Base-by-base conservation (phyloP, 92 coral and sea anemone genomes). In the Paramuricea clavata region DNA sequence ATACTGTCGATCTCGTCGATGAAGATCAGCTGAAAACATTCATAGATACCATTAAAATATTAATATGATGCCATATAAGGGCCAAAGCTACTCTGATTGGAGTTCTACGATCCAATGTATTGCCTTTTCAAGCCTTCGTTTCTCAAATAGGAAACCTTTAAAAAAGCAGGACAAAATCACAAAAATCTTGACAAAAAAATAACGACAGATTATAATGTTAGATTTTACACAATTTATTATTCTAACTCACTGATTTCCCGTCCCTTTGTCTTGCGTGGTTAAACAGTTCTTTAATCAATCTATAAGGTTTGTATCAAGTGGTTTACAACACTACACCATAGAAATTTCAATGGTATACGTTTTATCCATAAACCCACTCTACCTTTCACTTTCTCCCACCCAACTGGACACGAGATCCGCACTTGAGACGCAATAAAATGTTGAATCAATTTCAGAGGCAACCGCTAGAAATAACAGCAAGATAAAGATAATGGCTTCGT, bases 361-460 rank as follows among this genome's bases (percentile, higher is more conserved):
- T 6, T 47, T 47, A 15, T 47, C 15, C 3, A 47, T 6, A 47
- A 9, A 47, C 10, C 52, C 17, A 9, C 52, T 13, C 26, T 56
- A 90, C 98, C 71, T 94, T 93, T 96, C 99, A 84, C 99, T 96
- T 88, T 96, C 99, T 49, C 99, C 99, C 16, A 96, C 95, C 99
- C 99, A 96, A 78, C 99, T 96, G 75, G 99, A 96, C 2, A 96
- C 95, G 3, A 96, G 92, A 78, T 96, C 99, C 17, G 99, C 92
- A 69, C 99, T 96, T 23, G 99, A 96, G 42, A 96, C 98, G 64
- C 98, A 94, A 90, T 96, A 96, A 57, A 96, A 96, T 49, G 95
- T 90, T 15, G 99, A 96, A 26, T 87, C 87, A 62, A 93, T 95
- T 74, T 96, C 99, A 60, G 99, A 96, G 26, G 99, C 93, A 30